phyloP scores from a whole-genome alignment of 92 coral and sea anemone species.

The Pocillopora meandrina region DNA sequence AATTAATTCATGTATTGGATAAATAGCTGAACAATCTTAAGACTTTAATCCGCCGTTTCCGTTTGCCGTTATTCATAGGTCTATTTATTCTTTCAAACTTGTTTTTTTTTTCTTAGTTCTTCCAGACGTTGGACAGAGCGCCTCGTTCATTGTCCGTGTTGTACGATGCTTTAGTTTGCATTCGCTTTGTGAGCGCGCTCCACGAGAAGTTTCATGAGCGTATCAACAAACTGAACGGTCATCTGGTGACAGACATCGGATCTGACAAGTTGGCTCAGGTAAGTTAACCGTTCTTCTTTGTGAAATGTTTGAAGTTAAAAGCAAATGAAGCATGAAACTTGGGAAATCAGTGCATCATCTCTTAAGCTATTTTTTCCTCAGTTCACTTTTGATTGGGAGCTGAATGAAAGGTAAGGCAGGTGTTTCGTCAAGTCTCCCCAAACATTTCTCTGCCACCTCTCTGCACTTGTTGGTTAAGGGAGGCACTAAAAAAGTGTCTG shows the following conservation, averaged over 20 bases:
- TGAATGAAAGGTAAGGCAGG: no score
- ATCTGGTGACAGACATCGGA: slow-evolving; percentile 40
- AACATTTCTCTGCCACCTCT: no score
- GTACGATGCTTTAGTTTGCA: slow-evolving; percentile 42
- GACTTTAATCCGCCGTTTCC: not conserved
- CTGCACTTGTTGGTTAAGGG: no score
- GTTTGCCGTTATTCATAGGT: not conserved
- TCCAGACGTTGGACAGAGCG: slow-evolving; percentile 52
- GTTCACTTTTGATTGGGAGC: no score
- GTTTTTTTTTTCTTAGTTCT: slow-evolving; percentile 38
- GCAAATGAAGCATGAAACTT: no score
- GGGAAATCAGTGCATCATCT: no score
- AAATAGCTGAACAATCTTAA: no score
- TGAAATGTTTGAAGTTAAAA: no score
- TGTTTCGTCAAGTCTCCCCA: no score
- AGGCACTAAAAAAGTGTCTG: no score
- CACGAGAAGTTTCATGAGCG: slow-evolving; percentile 24
- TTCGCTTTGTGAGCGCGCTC: slow-evolving; percentile 23
- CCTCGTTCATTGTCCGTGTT: slow-evolving; percentile 55
- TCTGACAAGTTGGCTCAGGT: slow-evolving; percentile 53
- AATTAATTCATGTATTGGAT: no score
- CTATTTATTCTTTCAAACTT: not conserved
- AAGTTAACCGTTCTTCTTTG: not conserved
- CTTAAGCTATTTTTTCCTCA: no score
- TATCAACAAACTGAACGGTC: slow-evolving; percentile 41